phyloP scores from a whole-genome alignment of 2,888 invertebrate species.

The Strigamia transsilvanica region DNA sequence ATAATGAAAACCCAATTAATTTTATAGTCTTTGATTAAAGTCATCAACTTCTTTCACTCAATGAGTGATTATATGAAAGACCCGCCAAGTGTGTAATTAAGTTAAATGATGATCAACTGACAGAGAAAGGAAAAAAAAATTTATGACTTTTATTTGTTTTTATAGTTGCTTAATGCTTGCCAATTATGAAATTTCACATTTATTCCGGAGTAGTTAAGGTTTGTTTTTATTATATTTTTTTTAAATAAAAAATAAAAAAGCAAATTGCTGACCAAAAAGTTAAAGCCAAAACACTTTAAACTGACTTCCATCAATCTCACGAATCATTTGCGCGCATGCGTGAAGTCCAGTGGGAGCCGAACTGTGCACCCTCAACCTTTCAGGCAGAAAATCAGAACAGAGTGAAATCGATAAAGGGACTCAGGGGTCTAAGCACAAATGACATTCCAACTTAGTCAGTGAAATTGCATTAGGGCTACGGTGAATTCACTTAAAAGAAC shows the following conservation, averaged over 20 bases:
- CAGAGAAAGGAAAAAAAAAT: neutral
- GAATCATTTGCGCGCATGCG: conserved; percentile 49
- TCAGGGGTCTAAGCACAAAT: conserved; percentile 48
- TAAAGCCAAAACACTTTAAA: conserved; percentile 43
- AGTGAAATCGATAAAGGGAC: conserved; percentile 49
- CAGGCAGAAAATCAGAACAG: conserved; percentile 49
- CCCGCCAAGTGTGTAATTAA: conserved; percentile 4
- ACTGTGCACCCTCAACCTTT: conserved; percentile 49
- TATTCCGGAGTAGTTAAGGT: neutral
- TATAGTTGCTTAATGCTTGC: conserved; percentile 25
- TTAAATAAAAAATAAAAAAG: neutral
- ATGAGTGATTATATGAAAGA: conserved; percentile 4
- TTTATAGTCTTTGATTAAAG: conserved; percentile 35
- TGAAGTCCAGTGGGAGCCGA: conserved; percentile 49
- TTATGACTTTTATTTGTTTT: conserved; percentile 4
- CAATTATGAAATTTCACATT: conserved; percentile 21
- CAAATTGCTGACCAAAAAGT: conserved; percentile 17
- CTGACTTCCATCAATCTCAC: conserved; percentile 49
- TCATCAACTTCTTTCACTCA: conserved; percentile 14
- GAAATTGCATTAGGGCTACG: conserved; percentile 45
- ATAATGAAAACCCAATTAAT: conserved; percentile 42
- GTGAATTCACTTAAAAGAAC: conserved; percentile 34
- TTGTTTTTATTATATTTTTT: neutral
- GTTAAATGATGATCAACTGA: conserved; percentile 8
- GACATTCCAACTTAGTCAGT: conserved; percentile 49